A percentile compares a stretch with the other conserved stretches of the same genome.
Conservation (phyloP, 2,888 invertebrate genomes). For the Phania funesta region DNA sequence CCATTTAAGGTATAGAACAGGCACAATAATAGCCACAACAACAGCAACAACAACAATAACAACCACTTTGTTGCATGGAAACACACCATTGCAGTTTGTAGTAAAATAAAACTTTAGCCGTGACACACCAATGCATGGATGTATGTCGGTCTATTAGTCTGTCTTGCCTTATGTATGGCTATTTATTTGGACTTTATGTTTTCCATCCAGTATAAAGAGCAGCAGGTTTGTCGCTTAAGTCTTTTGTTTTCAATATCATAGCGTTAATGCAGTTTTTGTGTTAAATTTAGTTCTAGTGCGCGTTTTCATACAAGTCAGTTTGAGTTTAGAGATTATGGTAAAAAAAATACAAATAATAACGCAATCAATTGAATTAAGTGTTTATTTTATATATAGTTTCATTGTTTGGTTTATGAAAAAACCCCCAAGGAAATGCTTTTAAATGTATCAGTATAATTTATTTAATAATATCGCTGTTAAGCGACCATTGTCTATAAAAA, state of each 20-base stretch:
- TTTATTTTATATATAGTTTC: constrained; percentile 64
- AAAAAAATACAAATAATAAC: constrained; percentile 46
- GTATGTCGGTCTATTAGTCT: neutral
- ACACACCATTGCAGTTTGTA: constrained; percentile 2
- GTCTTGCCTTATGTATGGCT: neutral
- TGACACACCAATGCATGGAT: constrained; percentile 11
- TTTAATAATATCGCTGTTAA: constrained; percentile 56
- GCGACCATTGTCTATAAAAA: constrained; percentile 2
- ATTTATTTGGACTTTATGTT: neutral
- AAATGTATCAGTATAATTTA: constrained; percentile 56
- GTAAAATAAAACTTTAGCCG: constrained; percentile 21
- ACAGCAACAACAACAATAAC: constrained; percentile 16
- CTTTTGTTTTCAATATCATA: constrained; percentile 60
- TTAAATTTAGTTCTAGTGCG: constrained; percentile 39
- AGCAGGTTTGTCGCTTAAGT: constrained; percentile 66
- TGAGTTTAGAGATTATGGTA: neutral
- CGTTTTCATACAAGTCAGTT: constrained; percentile 4
- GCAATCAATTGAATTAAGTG: constrained; percentile 67
- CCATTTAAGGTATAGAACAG: constrained; percentile 56
- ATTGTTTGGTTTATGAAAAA: constrained; percentile 32
- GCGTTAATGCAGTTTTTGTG: constrained; percentile 56
- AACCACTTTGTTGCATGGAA: constrained; percentile 20
- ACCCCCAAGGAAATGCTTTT: constrained; percentile 7
- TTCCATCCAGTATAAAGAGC: constrained; percentile 36
- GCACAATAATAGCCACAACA: constrained; percentile 18